A percentile compares a stretch with the other conserved stretches of the same genome.
Evolutionary conservation across 2,888 invertebrate genomes (phyloP).

Genomic region (Ichneumoninae sp.): DNA sequence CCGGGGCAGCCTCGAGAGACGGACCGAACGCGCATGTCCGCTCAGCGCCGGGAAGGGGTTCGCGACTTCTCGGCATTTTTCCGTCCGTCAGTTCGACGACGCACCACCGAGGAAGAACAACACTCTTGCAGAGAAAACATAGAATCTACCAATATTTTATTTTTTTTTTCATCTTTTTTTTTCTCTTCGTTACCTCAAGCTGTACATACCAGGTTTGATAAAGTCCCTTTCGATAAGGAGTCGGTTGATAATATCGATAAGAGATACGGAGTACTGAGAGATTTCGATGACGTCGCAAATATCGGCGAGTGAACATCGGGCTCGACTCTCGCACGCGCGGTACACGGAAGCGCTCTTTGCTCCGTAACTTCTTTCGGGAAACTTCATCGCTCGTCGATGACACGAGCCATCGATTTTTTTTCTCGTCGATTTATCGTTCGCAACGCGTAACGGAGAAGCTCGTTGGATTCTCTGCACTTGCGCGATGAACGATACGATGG

Average conservation of each 20-base stretch:
- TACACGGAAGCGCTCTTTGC: not conserved
- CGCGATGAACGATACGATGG: not conserved
- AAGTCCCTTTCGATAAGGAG: not conserved
- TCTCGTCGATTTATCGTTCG: not conserved
- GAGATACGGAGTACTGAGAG: not conserved
- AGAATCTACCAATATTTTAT: not conserved
- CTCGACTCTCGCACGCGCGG: not conserved
- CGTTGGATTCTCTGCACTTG: not conserved
- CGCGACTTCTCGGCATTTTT: slow-evolving; percentile 6
- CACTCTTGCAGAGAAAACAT: not conserved
- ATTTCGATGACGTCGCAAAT: slow-evolving; percentile 10
- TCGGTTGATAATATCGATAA: not conserved
- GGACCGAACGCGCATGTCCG: not conserved
- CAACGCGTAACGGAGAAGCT: not conserved
- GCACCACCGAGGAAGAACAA: not conserved
- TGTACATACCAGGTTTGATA: not conserved
- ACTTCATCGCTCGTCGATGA: not conserved
- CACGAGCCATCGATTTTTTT: not conserved
- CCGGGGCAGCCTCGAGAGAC: not conserved
- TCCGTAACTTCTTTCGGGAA: not conserved
- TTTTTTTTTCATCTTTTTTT: not conserved
- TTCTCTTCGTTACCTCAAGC: not conserved
- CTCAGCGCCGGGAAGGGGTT: slow-evolving; percentile 12
- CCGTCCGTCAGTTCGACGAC: slow-evolving; percentile 1
- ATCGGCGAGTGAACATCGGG: not conserved